Conservation (phyloP, 2,888 invertebrate species). For the Parapristionchus giblindavisi region DNA sequence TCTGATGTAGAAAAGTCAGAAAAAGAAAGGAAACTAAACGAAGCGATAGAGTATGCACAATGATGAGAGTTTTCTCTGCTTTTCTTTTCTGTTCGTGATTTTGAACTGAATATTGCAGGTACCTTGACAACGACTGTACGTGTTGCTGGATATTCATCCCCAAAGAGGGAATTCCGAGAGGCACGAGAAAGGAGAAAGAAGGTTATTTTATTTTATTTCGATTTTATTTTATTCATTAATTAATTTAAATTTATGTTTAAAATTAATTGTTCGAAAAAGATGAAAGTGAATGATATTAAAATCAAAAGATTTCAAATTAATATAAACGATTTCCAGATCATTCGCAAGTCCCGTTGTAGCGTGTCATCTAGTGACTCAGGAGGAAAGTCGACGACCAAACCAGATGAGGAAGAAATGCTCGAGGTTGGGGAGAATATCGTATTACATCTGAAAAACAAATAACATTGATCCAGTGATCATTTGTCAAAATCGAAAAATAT, state of each 20-base stretch:
- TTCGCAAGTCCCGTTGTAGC: constrained; percentile 4
- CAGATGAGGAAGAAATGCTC: constrained; percentile 31
- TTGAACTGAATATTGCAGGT: constrained; percentile 5
- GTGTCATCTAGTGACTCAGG: constrained; percentile 8
- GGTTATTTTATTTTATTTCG: no score
- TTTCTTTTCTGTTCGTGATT: no score
- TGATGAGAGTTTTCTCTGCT: neutral
- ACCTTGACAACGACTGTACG: constrained; percentile 20
- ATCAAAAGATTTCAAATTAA: neutral
- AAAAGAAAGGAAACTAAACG: no score
- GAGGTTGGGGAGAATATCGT: constrained; percentile 1
- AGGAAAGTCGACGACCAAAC: neutral
- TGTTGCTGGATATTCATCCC: constrained; percentile 27
- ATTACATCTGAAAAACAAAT: no score
- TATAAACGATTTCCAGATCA: neutral
- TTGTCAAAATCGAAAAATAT: neutral
- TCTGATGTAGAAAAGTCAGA: no score
- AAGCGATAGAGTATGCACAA: no score
- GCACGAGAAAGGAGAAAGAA: constrained; percentile 28
- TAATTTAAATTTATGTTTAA: no score
- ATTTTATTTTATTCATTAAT: no score
- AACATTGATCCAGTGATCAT: no score
- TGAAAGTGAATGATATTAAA: neutral
- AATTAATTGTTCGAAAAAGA: no score
- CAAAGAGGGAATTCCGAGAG: constrained; percentile 18